A percentile compares a stretch with the other conserved stretches of the same genome.
phyloP scores from a whole-genome alignment of 2,888 invertebrate species.

The Nemotelus nigrinus region DNA sequence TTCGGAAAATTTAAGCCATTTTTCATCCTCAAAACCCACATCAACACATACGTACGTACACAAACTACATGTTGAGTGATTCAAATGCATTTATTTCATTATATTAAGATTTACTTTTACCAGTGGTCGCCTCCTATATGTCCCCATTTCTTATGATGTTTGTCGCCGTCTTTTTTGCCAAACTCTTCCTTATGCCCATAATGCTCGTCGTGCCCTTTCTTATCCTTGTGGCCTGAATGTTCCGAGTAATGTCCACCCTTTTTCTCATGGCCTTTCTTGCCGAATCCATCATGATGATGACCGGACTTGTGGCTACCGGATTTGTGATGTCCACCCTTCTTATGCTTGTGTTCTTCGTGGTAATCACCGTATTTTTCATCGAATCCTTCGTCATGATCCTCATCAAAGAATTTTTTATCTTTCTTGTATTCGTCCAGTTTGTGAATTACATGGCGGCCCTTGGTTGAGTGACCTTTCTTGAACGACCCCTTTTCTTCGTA shows the following conservation, averaged over 20 bases:
- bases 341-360: constrained; percentile 82
- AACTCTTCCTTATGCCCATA: constrained; percentile 78
- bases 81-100: constrained; percentile 26
- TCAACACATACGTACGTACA: neutral
- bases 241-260: constrained; percentile 84
- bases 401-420: constrained; percentile 87
- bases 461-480: constrained; percentile 86
- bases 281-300: constrained; percentile 80
- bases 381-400: constrained; percentile 82
- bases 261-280: constrained; percentile 82
- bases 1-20: no score
- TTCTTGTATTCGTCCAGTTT: constrained; percentile 88
- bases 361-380: constrained; percentile 84
- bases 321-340: constrained; percentile 83
- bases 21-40: neutral
- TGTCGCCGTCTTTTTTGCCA: constrained; percentile 82
- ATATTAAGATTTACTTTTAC: constrained; percentile 23
- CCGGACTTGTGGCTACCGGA: constrained; percentile 83
- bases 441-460: constrained; percentile 86
- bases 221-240: constrained; percentile 81
- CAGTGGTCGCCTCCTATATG: constrained; percentile 67
- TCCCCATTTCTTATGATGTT: constrained; percentile 82
- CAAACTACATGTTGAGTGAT: neutral
- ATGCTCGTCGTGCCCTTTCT: constrained; percentile 81
- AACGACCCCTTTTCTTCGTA: constrained; percentile 72